Base-by-base conservation (phyloP, 2,797 vertebrate genomes). In the Poeciliopsis infans region DNA sequence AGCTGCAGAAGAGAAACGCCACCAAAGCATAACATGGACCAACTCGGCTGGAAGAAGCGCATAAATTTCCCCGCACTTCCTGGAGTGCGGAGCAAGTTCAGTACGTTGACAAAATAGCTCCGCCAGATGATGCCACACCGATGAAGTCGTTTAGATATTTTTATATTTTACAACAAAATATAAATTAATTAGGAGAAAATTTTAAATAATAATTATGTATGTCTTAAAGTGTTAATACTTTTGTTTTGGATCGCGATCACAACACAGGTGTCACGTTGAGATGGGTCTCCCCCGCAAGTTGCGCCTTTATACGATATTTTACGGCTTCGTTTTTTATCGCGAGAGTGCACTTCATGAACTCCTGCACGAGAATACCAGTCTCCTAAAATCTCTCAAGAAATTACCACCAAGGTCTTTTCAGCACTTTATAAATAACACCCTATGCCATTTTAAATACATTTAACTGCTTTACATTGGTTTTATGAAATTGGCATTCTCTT, bases 31-130 rank as follows among this genome's bases (percentile, higher is more conserved):
- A 39, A 78, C 83, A 82, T 81, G 68, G 83, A 79, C 66, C 75
- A 90, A 88, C 79, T 90, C 83, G 87, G 79, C 82, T 86, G 55
- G 76, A 91, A 88, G 84, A 82, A 51, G 83, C 84, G 83, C 88
- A 91, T 71, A 83, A 87, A 68, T 84, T 76, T 79, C 81, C 84
- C 86, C 77, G 88, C 87, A 91, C 91, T 92, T 92, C 91, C 89
- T 83, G 6, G 64, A 57, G 20, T 23, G 88, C 78, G 2, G 79
- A 90, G 89, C 89, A 71, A 28, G 66, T 45, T 23, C 1, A 77
- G 89, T 94, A 64, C 93, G 76, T 81, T 33, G 43, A 31, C 57
- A 61, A 91, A 93, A 89, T 81, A 46, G 4, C 0, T 87, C 91
- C 92, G 94, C 82, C 81, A 81, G 75, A n/a, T 13, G 39, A 41